Percentiles rank a stretch among this genome's conserved stretches.
Evolutionary conservation across 2,888 invertebrate species (phyloP).

Genomic region (Iselma pallidipennis): DNA sequence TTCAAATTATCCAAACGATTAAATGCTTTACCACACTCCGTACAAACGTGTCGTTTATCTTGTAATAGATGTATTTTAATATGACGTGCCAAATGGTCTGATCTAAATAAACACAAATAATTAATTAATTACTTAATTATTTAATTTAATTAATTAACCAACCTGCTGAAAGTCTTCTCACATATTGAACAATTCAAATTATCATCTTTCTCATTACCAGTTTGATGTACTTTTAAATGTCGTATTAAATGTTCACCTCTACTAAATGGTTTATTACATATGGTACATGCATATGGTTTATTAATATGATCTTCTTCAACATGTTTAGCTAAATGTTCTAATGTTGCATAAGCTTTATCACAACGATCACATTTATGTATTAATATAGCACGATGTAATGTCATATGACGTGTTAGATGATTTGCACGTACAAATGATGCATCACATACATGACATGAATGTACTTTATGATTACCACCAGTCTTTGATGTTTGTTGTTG

Average conservation of each 20-base stretch:
- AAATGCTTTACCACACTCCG: slow-evolving; percentile 67
- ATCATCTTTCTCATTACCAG: slow-evolving; percentile 40
- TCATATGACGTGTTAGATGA: slow-evolving; percentile 55
- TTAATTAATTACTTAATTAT: too few relatives aligned
- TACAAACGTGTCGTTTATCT: slow-evolving; percentile 60
- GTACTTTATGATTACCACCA: slow-evolving; percentile 37
- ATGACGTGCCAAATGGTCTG: slow-evolving; percentile 68
- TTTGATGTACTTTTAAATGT: slow-evolving; percentile 53
- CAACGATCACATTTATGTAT: slow-evolving; percentile 53
- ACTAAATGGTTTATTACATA: slow-evolving; percentile 53
- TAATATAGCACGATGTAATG: slow-evolving; percentile 51
- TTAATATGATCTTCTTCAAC: slow-evolving; percentile 54
- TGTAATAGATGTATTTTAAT: slow-evolving; percentile 62
- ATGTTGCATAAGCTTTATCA: slow-evolving; percentile 52
- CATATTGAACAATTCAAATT: slow-evolving; percentile 54
- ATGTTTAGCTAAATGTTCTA: slow-evolving; percentile 51
- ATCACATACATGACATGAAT: slow-evolving; percentile 53
- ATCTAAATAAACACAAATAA: too few relatives aligned
- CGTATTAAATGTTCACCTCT: slow-evolving; percentile 56
- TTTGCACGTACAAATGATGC: slow-evolving; percentile 51
- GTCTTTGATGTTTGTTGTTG: background rate
- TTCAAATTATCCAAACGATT: slow-evolving; percentile 57
- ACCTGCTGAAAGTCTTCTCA: slow-evolving; percentile 51
- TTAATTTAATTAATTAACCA: too few relatives aligned
- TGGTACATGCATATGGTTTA: slow-evolving; percentile 54